phyloP scores from a whole-genome alignment of 1,140 invertebrate genomes.

The Anastatus disparis region DNA sequence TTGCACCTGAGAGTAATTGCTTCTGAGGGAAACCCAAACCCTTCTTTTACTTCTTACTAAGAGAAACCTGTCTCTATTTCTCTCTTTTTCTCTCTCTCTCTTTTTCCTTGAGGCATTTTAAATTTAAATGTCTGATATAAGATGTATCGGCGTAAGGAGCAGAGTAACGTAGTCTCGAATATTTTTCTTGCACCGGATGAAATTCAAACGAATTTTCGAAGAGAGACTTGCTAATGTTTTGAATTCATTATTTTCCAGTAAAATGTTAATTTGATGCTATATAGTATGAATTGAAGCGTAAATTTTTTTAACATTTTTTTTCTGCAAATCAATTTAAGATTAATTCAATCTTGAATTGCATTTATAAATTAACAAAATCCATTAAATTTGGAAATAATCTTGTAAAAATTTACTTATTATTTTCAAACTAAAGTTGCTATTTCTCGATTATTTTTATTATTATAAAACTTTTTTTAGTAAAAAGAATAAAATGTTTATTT shows the following conservation, averaged over 20 bases:
- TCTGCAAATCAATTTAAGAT: no score
- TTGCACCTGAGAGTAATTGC: constrained; percentile 38
- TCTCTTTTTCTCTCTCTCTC: not conserved
- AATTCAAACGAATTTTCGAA: constrained; percentile 1
- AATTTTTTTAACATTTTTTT: no score
- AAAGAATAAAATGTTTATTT: no score
- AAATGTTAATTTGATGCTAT: not conserved
- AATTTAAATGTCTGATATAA: constrained; percentile 35
- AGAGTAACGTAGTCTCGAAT: not conserved
- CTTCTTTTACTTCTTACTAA: constrained; percentile 2
- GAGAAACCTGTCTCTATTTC: not conserved
- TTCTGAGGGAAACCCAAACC: not conserved
- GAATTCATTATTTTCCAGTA: not conserved
- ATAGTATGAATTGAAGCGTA: not conserved
- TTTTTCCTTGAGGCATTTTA: constrained; percentile 12
- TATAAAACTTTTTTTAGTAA: no score
- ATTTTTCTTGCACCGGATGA: not conserved
- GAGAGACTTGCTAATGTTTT: not conserved
- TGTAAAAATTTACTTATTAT: no score
- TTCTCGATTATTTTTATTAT: no score
- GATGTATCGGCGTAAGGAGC: not conserved
- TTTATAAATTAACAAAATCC: no score
- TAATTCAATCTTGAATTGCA: no score
- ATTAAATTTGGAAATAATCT: no score
- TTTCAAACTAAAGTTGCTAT: no score